Percentiles rank a stretch among this genome's conserved stretches.
phyloP scores from a whole-genome alignment of 1,140 invertebrate species.

The Drosophila truncata region DNA sequence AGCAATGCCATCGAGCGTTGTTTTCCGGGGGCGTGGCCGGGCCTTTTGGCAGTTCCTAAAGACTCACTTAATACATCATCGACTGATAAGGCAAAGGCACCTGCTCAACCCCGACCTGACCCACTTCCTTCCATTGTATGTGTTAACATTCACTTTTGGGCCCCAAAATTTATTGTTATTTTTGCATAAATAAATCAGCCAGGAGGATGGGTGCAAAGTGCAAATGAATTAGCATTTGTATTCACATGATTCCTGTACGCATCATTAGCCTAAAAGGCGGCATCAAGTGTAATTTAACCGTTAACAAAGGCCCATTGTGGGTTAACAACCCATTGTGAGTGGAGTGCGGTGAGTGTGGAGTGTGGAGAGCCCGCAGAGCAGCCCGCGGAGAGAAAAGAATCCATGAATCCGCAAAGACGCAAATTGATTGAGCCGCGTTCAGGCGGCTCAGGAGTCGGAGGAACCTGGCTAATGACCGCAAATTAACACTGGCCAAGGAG shows the following conservation, averaged over 20 bases:
- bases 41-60: constrained; percentile 46
- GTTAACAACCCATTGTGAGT: constrained; percentile 54
- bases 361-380: constrained; percentile 33
- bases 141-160: constrained; percentile 54
- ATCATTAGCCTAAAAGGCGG: constrained; percentile 76
- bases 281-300: constrained; percentile 77
- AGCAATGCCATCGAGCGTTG: constrained; percentile 30
- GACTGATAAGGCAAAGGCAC: constrained; percentile 38
- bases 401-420: constrained; percentile 47
- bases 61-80: constrained; percentile 57
- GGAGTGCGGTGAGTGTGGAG: constrained; percentile 33
- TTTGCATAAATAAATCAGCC: constrained; percentile 67
- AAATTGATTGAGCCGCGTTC: constrained; percentile 73
- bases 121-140: constrained; percentile 45
- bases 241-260: constrained; percentile 56
- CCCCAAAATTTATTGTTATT: constrained; percentile 56
- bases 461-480: constrained; percentile 77
- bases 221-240: constrained; percentile 81
- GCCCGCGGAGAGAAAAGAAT: constrained; percentile 36
- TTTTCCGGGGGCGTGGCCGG: constrained; percentile 18
- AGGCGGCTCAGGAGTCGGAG: constrained; percentile 44
- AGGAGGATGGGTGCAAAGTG: constrained; percentile 52
- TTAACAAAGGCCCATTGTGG: constrained; percentile 76
- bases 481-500: constrained; percentile 73
- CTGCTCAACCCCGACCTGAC: constrained; percentile 34